Evolutionary conservation across 2,888 invertebrate species (phyloP).

Genomic region (Drosophila seclusa): DNA sequence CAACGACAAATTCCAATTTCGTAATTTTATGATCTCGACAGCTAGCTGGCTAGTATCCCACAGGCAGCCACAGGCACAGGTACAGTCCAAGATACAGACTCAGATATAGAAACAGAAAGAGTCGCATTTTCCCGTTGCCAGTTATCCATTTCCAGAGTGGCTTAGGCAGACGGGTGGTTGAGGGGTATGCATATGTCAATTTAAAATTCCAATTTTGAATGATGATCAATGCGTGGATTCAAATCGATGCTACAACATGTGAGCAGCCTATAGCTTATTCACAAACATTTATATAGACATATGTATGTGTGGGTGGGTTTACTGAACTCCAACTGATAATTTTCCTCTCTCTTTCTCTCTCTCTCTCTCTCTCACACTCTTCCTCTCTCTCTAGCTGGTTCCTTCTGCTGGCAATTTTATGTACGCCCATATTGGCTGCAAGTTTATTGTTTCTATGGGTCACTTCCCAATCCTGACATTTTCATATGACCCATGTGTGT

Average conservation of each 20-base stretch:
- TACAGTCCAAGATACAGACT: not conserved
- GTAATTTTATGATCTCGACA: slow-evolving; percentile 49
- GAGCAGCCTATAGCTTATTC: not conserved
- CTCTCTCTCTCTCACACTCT: not conserved
- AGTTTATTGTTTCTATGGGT: slow-evolving; percentile 50
- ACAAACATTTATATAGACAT: not conserved
- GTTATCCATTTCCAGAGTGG: not conserved
- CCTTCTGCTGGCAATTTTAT: slow-evolving; percentile 57
- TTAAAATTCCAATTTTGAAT: slow-evolving; percentile 57
- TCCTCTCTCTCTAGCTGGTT: not conserved
- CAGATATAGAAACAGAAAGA: not conserved
- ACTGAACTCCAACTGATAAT: slow-evolving; percentile 41
- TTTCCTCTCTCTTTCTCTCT: slow-evolving; percentile 1
- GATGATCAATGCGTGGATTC: slow-evolving; percentile 56
- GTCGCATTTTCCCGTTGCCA: slow-evolving; percentile 9
- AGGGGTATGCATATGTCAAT: slow-evolving; percentile 46
- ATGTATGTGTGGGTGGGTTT: slow-evolving; percentile 44
- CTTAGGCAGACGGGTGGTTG: not conserved
- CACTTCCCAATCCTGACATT: slow-evolving; percentile 65
- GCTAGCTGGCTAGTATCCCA: slow-evolving; percentile 54
- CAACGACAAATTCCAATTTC: slow-evolving; percentile 35
- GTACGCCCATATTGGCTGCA: slow-evolving; percentile 49
- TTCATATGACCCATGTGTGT: slow-evolving; percentile 54
- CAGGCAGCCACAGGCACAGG: slow-evolving; percentile 1
- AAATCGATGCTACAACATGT: slow-evolving; percentile 9